A percentile compares a stretch with the other conserved stretches of the same genome.
These are phyloP conservation scores for Bergia puertoricense DNA, from an alignment of 92 coral and sea anemone species.

Conservation along the genomic window DNA sequence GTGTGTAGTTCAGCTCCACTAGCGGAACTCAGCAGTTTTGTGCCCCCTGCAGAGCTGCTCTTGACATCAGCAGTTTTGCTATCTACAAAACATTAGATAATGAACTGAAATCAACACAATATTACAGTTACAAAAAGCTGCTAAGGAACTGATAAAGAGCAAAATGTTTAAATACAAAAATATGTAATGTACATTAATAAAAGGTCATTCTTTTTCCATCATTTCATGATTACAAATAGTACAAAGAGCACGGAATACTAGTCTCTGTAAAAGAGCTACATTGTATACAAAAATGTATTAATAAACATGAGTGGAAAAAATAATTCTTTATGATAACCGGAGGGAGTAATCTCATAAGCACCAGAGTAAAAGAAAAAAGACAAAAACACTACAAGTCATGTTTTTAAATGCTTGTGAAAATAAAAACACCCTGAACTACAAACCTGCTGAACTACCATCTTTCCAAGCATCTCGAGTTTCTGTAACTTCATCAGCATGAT, in stretches of 20 bases:
- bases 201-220: no score
- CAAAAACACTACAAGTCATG: not conserved
- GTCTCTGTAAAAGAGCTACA: no score
- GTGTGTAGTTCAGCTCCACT: not conserved
- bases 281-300: no score
- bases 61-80: not conserved
- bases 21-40: not conserved
- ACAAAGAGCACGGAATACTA: no score
- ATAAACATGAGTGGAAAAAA: no score
- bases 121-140: not conserved
- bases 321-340: not conserved
- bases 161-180: no score
- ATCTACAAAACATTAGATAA: conserved; percentile 6
- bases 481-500: not conserved
- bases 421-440: not conserved
- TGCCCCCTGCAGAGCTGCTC: not conserved
- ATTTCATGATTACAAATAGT: no score
- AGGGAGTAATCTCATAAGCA: not conserved
- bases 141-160: no score
- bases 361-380: not conserved
- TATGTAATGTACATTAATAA: no score
- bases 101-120: not conserved
- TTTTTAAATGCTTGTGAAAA: not conserved
- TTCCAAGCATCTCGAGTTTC: not conserved
- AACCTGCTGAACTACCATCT: conserved; percentile 11